phyloP scores from a whole-genome alignment of 2,797 vertebrate genomes.

The Steatocranus sp. region DNA sequence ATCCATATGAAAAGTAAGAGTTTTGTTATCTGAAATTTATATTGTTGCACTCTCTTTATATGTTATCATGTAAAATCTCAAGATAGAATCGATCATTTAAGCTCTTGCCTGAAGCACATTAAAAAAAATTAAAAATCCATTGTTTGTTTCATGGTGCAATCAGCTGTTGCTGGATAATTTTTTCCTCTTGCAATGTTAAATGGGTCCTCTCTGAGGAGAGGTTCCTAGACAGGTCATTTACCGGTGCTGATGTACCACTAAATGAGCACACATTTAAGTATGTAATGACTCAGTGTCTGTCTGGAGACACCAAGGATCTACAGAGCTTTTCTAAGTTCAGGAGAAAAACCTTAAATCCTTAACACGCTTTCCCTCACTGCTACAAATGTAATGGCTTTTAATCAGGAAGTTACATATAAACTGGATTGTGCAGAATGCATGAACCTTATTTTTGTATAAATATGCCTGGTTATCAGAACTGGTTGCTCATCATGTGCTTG shows the following conservation, averaged over 20 bases:
- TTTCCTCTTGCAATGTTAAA: neutral
- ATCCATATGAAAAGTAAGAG: rapidly evolving
- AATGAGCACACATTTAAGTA: neutral
- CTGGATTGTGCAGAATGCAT: neutral
- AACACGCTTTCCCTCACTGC: neutral
- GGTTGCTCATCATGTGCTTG: neutral
- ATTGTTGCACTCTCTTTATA: neutral
- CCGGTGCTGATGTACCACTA: neutral
- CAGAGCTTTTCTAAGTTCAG: neutral
- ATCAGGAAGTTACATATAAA: neutral
- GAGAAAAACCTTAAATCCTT: neutral
- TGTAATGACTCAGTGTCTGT: neutral
- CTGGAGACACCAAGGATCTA: neutral
- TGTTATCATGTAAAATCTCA: neutral
- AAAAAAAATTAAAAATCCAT: rapidly evolving
- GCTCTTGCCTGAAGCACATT: neutral
- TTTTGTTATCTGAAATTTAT: neutral
- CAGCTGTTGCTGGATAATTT: neutral
- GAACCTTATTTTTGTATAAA: neutral
- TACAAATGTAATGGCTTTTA: neutral
- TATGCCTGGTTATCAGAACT: neutral
- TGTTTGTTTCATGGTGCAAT: neutral
- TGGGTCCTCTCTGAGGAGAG: neutral
- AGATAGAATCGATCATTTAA: neutral
- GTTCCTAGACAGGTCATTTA: neutral